phyloP scores from a whole-genome alignment of 30 jellyfish, hydroid and myxozoan genomes.

The Cassiopea andromeda region DNA sequence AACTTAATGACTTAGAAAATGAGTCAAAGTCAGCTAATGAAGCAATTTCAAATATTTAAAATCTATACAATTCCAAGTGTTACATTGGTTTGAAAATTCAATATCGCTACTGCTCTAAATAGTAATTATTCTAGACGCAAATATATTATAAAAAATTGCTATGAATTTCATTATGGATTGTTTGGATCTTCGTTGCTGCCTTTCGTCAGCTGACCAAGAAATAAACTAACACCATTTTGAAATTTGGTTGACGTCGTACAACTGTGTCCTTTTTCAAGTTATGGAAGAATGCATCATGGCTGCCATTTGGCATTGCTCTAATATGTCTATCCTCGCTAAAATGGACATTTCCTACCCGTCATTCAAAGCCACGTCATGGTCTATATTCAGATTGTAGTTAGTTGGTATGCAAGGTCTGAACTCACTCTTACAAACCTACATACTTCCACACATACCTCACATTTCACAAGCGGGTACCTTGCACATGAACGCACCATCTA shows the following conservation, averaged over 20 bases:
- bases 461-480: constrained; percentile 83
- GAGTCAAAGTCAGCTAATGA: no score
- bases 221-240: background rate
- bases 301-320: no score
- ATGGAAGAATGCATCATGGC: no score
- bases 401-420: no score
- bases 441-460: background rate
- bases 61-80: background rate
- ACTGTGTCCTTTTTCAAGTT: no score
- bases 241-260: no score
- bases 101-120: background rate
- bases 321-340: no score
- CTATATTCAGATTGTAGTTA: no score
- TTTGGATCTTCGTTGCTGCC: background rate
- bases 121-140: background rate
- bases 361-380: no score
- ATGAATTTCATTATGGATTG: background rate
- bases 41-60: background rate
- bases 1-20: no score
- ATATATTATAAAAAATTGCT: background rate
- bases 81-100: background rate
- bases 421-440: no score
- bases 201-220: background rate
- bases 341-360: no score
- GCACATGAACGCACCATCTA: constrained; percentile 88